Percentiles rank a stretch among this genome's conserved stretches.
Conservation (phyloP, 2,888 invertebrate genomes). For the Subacronicta megacephala region DNA sequence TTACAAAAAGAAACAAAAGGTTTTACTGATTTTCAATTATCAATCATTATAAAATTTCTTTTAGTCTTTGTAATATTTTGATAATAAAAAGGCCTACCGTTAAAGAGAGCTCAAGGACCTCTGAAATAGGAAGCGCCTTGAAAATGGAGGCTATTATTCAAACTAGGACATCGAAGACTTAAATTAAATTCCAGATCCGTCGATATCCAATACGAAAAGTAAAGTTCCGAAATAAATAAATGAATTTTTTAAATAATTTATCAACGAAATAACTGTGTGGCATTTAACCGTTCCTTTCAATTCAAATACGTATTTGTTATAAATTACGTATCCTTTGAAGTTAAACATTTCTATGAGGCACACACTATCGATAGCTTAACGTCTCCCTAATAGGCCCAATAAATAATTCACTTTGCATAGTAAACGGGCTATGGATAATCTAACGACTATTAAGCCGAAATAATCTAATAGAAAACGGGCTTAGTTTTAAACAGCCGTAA, state of each 20-base stretch:
- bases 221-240: constrained; percentile 3
- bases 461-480: constrained; percentile 75
- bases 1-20: no score
- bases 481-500: constrained; percentile 81
- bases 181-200: constrained; percentile 19
- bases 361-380: constrained; percentile 27
- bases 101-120: background rate
- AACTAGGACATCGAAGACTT: background rate
- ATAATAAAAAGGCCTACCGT: background rate
- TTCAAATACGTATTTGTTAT: constrained; percentile 23
- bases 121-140: background rate
- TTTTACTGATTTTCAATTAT: no score
- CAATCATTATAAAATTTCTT: no score
- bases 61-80: no score
- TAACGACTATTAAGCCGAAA: constrained; percentile 71
- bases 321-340: constrained; percentile 43
- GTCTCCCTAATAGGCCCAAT: constrained; percentile 43
- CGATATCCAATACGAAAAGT: constrained; percentile 5
- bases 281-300: constrained; percentile 5
- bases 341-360: constrained; percentile 25
- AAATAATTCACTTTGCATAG: constrained; percentile 60
- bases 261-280: background rate
- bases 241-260: constrained; percentile 5
- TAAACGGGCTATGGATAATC: constrained; percentile 58
- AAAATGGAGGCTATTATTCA: background rate